Percentiles rank a stretch among this genome's conserved stretches.
These are phyloP conservation scores for Liasis olivaceus DNA, from an alignment of 2,797 vertebrate species.

Conservation along the genomic window DNA sequence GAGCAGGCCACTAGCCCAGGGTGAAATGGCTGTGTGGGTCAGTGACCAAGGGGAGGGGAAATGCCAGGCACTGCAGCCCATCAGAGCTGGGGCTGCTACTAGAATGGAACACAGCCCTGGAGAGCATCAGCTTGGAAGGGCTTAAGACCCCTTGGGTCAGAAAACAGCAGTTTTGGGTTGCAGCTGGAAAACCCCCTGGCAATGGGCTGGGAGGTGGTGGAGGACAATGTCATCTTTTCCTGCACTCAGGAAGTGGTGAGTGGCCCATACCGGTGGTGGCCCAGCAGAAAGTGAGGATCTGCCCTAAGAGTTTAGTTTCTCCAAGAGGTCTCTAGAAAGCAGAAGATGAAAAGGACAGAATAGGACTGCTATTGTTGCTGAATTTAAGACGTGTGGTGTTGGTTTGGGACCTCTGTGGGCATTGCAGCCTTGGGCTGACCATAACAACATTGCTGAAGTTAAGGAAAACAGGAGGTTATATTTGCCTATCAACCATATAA, in stretches of 20 bases:
- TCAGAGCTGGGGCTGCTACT: neutral
- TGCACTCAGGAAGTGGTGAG: neutral
- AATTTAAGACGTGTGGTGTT: neutral
- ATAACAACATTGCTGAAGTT: neutral
- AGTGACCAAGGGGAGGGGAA: neutral
- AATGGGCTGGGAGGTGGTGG: neutral
- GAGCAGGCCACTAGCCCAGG: neutral
- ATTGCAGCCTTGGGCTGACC: neutral
- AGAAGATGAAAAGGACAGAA: neutral
- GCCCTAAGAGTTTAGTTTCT: neutral
- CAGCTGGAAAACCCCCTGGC: neutral
- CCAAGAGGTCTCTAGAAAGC: neutral
- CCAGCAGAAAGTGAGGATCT: neutral
- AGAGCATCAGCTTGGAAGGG: neutral
- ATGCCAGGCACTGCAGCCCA: neutral
- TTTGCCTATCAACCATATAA: neutral
- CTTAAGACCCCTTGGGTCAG: neutral
- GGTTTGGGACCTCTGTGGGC: neutral
- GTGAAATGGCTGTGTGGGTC: neutral
- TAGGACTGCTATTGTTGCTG: neutral
- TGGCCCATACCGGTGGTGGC: neutral
- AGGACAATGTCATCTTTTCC: neutral
- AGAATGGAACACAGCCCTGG: neutral
- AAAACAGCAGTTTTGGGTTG: neutral
- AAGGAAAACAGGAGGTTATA: neutral